Conservation (phyloP, 2,113 vertebrate species). For the Calidris pygmaea region DNA sequence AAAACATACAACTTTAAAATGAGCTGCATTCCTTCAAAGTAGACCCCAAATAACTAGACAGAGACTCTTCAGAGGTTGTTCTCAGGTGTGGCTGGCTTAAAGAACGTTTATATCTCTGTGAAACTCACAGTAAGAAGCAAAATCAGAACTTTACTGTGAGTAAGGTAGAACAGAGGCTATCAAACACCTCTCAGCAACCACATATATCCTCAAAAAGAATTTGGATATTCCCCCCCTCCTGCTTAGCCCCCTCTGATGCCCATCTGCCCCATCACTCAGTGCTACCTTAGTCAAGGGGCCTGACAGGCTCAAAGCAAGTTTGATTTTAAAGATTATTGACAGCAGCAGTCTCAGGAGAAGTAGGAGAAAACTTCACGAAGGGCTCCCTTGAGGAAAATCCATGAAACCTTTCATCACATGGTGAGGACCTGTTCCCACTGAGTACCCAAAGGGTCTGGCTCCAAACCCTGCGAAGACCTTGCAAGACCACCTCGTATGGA, state of each 20-base stretch:
- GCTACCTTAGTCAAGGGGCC: neutral
- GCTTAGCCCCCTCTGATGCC: neutral
- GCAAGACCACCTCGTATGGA: accelerated
- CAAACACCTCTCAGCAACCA: neutral
- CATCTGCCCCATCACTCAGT: neutral
- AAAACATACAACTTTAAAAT: neutral
- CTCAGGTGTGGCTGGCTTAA: neutral
- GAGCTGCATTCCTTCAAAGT: neutral
- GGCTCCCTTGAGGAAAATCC: neutral
- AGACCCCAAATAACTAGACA: neutral
- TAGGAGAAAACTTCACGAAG: neutral
- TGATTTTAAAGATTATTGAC: neutral
- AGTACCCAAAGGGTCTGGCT: neutral
- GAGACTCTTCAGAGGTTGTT: neutral
- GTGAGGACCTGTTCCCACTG: neutral
- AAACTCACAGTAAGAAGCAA: neutral
- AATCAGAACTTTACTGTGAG: neutral
- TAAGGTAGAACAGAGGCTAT: neutral
- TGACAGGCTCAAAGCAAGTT: neutral
- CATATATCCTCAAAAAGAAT: neutral
- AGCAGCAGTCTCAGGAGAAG: neutral
- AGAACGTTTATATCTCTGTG: neutral
- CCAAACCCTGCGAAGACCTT: neutral
- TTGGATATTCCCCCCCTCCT: neutral
- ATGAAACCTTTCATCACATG: neutral